Conservation (phyloP, 1,140 invertebrate species). For the Araneus ventricosus region DNA sequence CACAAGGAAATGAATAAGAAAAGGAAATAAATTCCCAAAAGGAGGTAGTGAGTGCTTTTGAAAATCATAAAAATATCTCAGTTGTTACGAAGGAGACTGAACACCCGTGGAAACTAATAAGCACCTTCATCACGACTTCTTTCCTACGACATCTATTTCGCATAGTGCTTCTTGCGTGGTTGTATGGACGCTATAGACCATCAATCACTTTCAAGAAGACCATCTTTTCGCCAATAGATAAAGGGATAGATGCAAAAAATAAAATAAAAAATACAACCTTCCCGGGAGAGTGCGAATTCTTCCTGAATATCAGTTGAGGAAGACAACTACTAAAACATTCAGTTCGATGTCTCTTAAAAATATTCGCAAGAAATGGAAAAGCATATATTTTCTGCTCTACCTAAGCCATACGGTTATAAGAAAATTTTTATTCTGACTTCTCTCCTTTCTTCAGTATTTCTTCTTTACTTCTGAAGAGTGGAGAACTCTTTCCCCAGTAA, state of each 20-base stretch:
- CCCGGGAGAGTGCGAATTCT: conserved; percentile 66
- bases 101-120: conserved; percentile 63
- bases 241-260: conserved; percentile 47
- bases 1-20: conserved; percentile 17
- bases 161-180: conserved; percentile 7
- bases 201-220: conserved; percentile 72
- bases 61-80: conserved; percentile 55
- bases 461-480: conserved; percentile 45
- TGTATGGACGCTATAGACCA: conserved; percentile 36
- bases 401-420: conserved; percentile 67
- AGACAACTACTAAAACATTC: conserved; percentile 74
- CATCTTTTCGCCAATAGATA: conserved; percentile 69
- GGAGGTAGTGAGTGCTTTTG: conserved; percentile 65
- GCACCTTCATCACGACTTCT: conserved; percentile 54
- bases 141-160: conserved; percentile 19
- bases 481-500: conserved; percentile 12
- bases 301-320: conserved; percentile 67
- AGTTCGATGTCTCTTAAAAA: conserved; percentile 68
- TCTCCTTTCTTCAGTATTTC: conserved; percentile 47
- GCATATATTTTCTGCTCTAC: conserved; percentile 72
- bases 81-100: conserved; percentile 12
- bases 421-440: conserved; percentile 63
- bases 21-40: conserved; percentile 40
- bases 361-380: conserved; percentile 69
- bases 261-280: conserved; percentile 15